Evolutionary conservation across 2,888 invertebrate genomes (phyloP).

Genomic region (Pasiphila rectangulata): DNA sequence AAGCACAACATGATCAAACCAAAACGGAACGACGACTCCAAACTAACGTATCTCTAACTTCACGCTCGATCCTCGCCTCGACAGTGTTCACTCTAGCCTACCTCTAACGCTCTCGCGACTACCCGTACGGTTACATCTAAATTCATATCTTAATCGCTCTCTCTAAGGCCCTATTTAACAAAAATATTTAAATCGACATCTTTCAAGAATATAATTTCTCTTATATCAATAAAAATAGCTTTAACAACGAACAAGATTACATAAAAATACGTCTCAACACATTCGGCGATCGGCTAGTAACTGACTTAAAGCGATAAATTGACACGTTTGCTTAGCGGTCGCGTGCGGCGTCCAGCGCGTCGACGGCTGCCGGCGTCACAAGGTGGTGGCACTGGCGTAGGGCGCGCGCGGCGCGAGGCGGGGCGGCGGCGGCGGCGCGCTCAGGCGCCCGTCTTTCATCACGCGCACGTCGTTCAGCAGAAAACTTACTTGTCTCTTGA

Average conservation of each 20-base stretch:
- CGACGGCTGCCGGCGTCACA: slow-evolving; percentile 49
- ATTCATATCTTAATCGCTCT: slow-evolving; percentile 60
- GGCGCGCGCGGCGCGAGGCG: slow-evolving; percentile 47
- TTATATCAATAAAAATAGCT: slow-evolving; percentile 75
- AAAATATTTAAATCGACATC: slow-evolving; percentile 73
- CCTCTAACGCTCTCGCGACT: slow-evolving; percentile 67
- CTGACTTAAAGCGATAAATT: slow-evolving; percentile 77
- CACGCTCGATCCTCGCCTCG: slow-evolving; percentile 72
- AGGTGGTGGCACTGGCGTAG: slow-evolving; percentile 69
- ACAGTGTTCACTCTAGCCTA: slow-evolving; percentile 76
- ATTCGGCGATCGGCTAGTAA: slow-evolving; percentile 69
- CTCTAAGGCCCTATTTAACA: slow-evolving; percentile 76
- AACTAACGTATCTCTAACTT: slow-evolving; percentile 60
- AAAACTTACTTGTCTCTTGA: slow-evolving; percentile 93
- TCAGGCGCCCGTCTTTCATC: slow-evolving; percentile 85
- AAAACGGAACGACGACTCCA: slow-evolving; percentile 58
- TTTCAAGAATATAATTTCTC: slow-evolving; percentile 76
- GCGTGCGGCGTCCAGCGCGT: slow-evolving; percentile 40
- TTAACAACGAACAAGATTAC: slow-evolving; percentile 78
- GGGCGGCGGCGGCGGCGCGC: slow-evolving; percentile 59
- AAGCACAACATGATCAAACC: slow-evolving; percentile 74
- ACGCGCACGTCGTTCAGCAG: slow-evolving; percentile 89
- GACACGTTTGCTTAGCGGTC: slow-evolving; percentile 63
- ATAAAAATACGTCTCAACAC: slow-evolving; percentile 75
- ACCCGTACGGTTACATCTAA: slow-evolving; percentile 72